Conservation (phyloP, 2,797 vertebrate genomes). For the Decapterus maruadsi region DNA sequence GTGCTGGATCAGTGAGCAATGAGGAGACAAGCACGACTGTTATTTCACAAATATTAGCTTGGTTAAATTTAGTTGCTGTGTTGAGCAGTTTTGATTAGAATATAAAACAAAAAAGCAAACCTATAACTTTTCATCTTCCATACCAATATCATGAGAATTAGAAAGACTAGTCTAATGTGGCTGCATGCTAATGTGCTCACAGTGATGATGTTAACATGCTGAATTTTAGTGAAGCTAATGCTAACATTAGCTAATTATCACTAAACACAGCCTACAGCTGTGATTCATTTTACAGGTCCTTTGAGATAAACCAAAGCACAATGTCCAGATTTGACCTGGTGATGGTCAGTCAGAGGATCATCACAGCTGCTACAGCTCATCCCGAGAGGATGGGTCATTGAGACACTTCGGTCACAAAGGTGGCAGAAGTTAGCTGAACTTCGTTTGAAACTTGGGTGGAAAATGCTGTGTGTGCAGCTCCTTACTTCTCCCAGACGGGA, state of each 20-base stretch:
- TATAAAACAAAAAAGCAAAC: neutral
- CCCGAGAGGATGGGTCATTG: neutral
- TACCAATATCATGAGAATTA: neutral
- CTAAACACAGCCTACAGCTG: neutral
- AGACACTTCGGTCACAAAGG: neutral
- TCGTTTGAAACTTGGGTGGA: neutral
- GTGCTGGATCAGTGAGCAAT: constrained; percentile 33
- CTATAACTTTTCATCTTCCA: neutral
- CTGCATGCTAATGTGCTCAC: neutral
- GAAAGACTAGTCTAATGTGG: too few relatives aligned
- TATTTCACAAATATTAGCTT: neutral
- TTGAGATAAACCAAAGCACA: neutral
- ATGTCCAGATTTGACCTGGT: neutral
- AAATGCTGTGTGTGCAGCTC: constrained; percentile 25
- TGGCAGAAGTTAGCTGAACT: neutral
- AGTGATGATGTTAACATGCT: neutral
- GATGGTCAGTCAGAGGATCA: neutral
- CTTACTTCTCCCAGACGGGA: constrained; percentile 80
- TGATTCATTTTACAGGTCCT: neutral
- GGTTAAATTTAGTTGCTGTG: neutral
- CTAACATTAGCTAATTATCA: neutral
- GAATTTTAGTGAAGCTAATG: constrained; percentile 1
- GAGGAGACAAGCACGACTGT: constrained; percentile 25
- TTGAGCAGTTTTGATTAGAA: neutral
- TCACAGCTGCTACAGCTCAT: neutral